Evolutionary conservation across 2,797 vertebrate species (phyloP).

Genomic region (Pantherophis alleghaniensis): DNA sequence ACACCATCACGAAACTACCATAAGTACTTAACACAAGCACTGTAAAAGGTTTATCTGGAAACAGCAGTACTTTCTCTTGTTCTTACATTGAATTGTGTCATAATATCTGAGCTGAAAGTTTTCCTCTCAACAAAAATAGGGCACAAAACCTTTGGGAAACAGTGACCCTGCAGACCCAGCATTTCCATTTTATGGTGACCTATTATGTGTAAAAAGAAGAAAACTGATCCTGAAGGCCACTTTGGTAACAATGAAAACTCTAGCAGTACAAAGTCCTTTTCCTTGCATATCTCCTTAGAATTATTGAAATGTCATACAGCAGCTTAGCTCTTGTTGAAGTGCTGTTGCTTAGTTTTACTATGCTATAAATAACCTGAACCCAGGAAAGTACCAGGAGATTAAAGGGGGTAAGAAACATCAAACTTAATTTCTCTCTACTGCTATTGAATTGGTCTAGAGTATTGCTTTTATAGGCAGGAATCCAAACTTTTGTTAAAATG

Average conservation of each 20-base stretch:
- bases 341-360: background rate
- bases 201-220: background rate
- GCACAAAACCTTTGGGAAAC: background rate
- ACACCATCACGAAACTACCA: background rate
- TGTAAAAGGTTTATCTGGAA: background rate
- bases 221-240: background rate
- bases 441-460: background rate
- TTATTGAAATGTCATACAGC: constrained; percentile 46
- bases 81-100: background rate
- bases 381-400: constrained; percentile 18
- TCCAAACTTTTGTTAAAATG: background rate
- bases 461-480: rapidly evolving
- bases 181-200: rapidly evolving
- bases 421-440: rapidly evolving
- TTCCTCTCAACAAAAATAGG: background rate
- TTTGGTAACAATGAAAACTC: background rate
- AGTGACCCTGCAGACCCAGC: background rate
- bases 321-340: rapidly evolving
- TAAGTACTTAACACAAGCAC: background rate
- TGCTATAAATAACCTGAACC: constrained; percentile 65
- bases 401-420: constrained; percentile 19
- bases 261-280: background rate
- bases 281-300: background rate
- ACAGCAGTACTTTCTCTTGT: background rate
- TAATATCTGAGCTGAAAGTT: background rate